phyloP scores from a whole-genome alignment of 2,888 invertebrate genomes.

The Tenthredo scrophulariae region DNA sequence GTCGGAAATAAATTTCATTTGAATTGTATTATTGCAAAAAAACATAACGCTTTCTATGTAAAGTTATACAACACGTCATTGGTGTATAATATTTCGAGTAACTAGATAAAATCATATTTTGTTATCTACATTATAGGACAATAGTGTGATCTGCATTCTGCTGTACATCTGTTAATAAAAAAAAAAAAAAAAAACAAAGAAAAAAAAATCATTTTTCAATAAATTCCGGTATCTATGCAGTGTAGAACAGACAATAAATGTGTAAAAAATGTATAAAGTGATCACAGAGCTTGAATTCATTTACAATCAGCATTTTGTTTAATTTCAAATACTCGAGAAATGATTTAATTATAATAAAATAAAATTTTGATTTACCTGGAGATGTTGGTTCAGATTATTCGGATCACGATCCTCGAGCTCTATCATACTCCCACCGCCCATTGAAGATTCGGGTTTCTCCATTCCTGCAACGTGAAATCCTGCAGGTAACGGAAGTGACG shows the following conservation, averaged over 20 bases:
- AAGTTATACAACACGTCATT: not conserved
- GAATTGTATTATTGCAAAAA: not conserved
- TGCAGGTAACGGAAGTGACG: conserved; percentile 37
- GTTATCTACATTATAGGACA: conserved; percentile 19
- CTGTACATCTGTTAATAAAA: not conserved
- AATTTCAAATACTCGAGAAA: no score
- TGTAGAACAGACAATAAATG: not conserved
- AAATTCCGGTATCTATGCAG: not conserved
- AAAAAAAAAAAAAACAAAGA: not conserved
- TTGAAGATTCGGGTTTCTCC: conserved; percentile 74
- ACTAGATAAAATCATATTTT: conserved; percentile 26
- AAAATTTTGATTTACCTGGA: conserved; percentile 80
- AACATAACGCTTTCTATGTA: not conserved
- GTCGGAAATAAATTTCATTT: not conserved
- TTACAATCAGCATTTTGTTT: not conserved
- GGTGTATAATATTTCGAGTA: not conserved
- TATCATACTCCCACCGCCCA: conserved; percentile 77
- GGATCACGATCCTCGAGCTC: conserved; percentile 87
- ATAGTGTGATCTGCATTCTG: conserved; percentile 6
- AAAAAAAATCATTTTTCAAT: not conserved
- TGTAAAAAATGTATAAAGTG: not conserved
- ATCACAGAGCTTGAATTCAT: not conserved
- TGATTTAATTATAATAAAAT: no score
- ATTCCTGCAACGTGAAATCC: conserved; percentile 68
- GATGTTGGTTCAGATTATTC: conserved; percentile 84